Conservation (phyloP, 2,888 invertebrate genomes). For the Eilema depressum region DNA sequence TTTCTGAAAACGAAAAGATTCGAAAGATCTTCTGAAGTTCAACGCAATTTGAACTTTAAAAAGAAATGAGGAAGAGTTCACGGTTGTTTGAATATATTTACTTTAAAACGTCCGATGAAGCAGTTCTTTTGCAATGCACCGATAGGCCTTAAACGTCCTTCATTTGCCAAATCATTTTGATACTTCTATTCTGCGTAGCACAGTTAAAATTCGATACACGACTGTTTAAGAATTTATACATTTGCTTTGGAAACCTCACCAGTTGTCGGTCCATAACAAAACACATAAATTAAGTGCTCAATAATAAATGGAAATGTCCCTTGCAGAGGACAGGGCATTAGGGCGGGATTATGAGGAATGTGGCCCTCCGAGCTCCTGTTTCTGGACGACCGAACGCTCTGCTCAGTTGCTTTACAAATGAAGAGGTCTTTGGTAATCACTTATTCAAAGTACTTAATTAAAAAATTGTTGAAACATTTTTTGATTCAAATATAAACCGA, state of each 20-base stretch:
- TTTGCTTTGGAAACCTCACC: slow-evolving; percentile 62
- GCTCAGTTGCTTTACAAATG: slow-evolving; percentile 48
- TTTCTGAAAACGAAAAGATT: slow-evolving; percentile 59
- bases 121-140: slow-evolving; percentile 56
- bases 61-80: slow-evolving; percentile 43
- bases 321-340: slow-evolving; percentile 87
- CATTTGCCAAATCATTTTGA: slow-evolving; percentile 33
- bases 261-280: slow-evolving; percentile 86
- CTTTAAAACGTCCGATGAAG: slow-evolving; percentile 76
- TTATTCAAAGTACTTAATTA: slow-evolving; percentile 33
- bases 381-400: slow-evolving; percentile 57
- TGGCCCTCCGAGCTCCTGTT: slow-evolving; percentile 69
- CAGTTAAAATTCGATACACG: slow-evolving; percentile 44
- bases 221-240: slow-evolving; percentile 43
- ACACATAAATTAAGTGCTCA: slow-evolving; percentile 88
- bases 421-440: slow-evolving; percentile 48
- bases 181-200: slow-evolving; percentile 31
- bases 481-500: not conserved
- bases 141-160: slow-evolving; percentile 49
- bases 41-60: slow-evolving; percentile 53
- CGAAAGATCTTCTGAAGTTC: slow-evolving; percentile 51
- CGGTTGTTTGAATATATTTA: slow-evolving; percentile 48
- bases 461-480: slow-evolving; percentile 8
- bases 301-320: slow-evolving; percentile 88
- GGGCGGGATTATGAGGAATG: slow-evolving; percentile 85